phyloP scores from a whole-genome alignment of 37 sponge, comb jelly and placozoan species.

The Chondrilla cf. caribensis region DNA sequence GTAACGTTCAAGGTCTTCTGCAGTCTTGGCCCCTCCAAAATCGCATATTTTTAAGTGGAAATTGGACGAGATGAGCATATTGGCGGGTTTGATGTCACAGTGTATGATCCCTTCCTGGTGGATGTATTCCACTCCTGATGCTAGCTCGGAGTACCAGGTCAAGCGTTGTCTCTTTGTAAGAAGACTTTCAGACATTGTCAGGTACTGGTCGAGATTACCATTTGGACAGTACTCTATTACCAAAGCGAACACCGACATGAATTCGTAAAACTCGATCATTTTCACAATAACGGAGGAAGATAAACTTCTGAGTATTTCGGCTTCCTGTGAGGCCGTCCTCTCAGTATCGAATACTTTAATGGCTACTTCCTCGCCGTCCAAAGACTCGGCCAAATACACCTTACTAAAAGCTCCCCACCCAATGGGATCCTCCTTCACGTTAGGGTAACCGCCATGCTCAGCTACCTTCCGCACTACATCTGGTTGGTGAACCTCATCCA shows the following conservation, averaged over 20 bases:
- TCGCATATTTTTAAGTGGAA: slow-evolving; percentile 32
- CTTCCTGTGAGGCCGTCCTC: slow-evolving; percentile 3
- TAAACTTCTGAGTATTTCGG: neutral
- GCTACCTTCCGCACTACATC: too few species aligned
- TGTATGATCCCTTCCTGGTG: too few species aligned
- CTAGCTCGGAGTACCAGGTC: slow-evolving; percentile 26
- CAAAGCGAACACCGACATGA: slow-evolving; percentile 4
- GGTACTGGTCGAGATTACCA: slow-evolving; percentile 20
- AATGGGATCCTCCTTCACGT: neutral
- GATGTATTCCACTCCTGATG: neutral
- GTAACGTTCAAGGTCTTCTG: slow-evolving; percentile 8
- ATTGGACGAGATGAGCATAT: neutral
- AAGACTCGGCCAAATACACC: slow-evolving; percentile 15
- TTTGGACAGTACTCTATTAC: slow-evolving; percentile 37
- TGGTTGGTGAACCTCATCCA: too few species aligned
- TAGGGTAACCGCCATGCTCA: too few species aligned
- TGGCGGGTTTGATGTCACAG: too few species aligned
- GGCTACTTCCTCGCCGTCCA: slow-evolving; percentile 17
- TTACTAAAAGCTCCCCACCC: slow-evolving; percentile 35
- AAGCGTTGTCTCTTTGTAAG: too few species aligned
- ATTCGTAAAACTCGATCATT: slow-evolving; percentile 4
- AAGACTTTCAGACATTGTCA: too few species aligned
- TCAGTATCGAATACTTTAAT: slow-evolving; percentile 27
- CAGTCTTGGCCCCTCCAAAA: slow-evolving; percentile 29
- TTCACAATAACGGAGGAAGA: neutral